phyloP scores from a whole-genome alignment of 1,140 invertebrate genomes.

The Drosophila hydei region DNA sequence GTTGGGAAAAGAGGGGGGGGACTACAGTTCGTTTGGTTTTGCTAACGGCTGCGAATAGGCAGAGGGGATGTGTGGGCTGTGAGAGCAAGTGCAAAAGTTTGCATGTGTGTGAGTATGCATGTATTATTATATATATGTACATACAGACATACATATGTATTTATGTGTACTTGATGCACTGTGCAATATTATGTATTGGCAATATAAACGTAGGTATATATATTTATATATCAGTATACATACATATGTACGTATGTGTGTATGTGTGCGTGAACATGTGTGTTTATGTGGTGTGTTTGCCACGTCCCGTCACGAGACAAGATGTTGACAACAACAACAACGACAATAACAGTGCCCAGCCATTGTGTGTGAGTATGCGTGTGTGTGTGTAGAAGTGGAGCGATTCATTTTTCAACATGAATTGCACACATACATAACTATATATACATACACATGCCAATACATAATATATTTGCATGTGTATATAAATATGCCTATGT shows the following conservation, averaged over 20 bases:
- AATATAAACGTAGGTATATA: slow-evolving; percentile 22
- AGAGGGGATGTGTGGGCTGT: background rate
- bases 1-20: background rate
- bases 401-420: slow-evolving; percentile 39
- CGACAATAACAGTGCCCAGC: slow-evolving; percentile 1
- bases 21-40: background rate
- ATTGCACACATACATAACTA: slow-evolving; percentile 11
- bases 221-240: too few relatives aligned
- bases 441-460: background rate
- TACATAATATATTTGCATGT: background rate
- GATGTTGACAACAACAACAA: slow-evolving; percentile 49
- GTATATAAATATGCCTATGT: background rate
- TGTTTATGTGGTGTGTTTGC: slow-evolving; percentile 17
- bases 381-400: slow-evolving; percentile 39
- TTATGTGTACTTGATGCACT: slow-evolving; percentile 22
- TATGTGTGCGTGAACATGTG: too few relatives aligned
- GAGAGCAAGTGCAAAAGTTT: background rate
- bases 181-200: slow-evolving; percentile 29
- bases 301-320: slow-evolving; percentile 33
- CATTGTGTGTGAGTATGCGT: slow-evolving; percentile 13
- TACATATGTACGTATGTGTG: slow-evolving; percentile 11
- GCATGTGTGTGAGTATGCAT: background rate
- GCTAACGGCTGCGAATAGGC: background rate
- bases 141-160: slow-evolving; percentile 24
- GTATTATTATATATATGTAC: slow-evolving; percentile 14